Conservation (phyloP, 2,797 vertebrate species). For the Sebastiscus albofasciatus region DNA sequence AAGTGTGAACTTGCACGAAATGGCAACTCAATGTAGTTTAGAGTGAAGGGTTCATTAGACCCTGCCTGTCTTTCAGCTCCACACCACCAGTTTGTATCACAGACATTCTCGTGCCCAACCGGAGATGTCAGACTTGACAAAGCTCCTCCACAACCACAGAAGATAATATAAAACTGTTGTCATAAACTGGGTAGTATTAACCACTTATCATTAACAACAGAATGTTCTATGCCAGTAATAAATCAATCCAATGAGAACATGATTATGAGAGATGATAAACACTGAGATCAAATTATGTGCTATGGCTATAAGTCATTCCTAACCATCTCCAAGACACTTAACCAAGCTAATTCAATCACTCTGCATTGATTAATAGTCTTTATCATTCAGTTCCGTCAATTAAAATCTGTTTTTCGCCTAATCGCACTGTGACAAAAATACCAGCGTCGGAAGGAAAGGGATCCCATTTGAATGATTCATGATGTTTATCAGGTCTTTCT, state of each 20-base stretch:
- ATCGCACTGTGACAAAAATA: background rate
- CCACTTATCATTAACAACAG: background rate
- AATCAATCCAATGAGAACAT: background rate
- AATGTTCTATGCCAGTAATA: background rate
- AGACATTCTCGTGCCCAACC: no score
- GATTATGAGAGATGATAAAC: background rate
- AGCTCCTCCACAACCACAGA: no score
- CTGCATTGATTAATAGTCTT: background rate
- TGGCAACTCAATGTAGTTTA: background rate
- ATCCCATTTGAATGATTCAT: conserved; percentile 4
- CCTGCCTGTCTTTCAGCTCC: background rate
- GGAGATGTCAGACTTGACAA: no score
- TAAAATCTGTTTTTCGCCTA: background rate
- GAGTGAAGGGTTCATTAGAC: background rate
- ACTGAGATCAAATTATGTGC: background rate
- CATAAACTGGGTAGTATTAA: background rate
- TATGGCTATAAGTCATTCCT: background rate
- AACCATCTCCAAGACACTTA: background rate
- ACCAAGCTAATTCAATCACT: background rate
- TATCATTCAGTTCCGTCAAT: background rate
- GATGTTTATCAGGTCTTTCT: conserved; percentile 17
- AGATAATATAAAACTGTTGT: background rate
- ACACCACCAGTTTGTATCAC: background rate
- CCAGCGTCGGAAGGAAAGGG: background rate
- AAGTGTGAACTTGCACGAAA: no score